Percentiles rank a stretch among this genome's conserved stretches.
phyloP scores from a whole-genome alignment of 1,140 invertebrate genomes.

The Tetramorium alpestre region DNA sequence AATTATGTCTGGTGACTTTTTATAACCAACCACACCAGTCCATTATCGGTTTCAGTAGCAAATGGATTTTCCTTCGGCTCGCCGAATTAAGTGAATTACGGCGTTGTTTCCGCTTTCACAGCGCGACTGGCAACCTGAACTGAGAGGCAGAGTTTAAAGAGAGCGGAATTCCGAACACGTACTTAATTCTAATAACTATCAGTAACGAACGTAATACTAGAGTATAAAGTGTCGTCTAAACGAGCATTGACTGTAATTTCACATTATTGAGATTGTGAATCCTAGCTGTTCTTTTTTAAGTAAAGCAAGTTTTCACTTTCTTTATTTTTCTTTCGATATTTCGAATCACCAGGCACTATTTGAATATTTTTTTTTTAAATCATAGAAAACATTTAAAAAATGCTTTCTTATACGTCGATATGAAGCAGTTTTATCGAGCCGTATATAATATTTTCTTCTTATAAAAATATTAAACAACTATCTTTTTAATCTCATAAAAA shows the following conservation, averaged over 20 bases:
- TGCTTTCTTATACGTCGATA: not conserved
- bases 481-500: not conserved
- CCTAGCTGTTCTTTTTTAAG: not conserved
- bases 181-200: conserved; percentile 37
- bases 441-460: not conserved
- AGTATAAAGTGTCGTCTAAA: conserved; percentile 15
- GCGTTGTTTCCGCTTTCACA: conserved; percentile 22
- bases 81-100: conserved; percentile 39
- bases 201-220: not conserved
- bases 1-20: not conserved
- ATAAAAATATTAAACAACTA: not conserved
- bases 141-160: conserved; percentile 30
- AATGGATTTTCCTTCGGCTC: conserved; percentile 22
- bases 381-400: not conserved
- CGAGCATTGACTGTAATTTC: not conserved
- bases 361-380: not conserved
- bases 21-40: not conserved
- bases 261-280: conserved; percentile 9
- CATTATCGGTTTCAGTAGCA: not conserved
- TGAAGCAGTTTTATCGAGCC: not conserved
- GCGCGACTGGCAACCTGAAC: conserved; percentile 15
- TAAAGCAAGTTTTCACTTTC: not conserved
- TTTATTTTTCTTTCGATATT: not conserved
- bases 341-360: not conserved
- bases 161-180: conserved; percentile 26